Base-by-base conservation (phyloP, 92 coral and sea anemone genomes). In the Porites divaricata region DNA sequence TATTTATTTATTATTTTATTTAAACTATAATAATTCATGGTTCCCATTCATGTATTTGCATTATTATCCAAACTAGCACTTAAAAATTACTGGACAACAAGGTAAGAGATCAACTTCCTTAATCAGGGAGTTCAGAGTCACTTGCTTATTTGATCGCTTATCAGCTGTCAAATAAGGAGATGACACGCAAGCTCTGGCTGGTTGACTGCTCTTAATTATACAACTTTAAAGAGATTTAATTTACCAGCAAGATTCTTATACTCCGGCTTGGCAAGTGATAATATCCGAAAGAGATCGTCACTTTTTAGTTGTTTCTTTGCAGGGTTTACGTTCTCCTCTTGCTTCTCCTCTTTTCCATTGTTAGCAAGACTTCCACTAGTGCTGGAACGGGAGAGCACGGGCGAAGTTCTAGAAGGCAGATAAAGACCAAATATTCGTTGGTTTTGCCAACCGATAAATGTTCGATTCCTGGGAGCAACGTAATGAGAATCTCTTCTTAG, bases 231-330 rank as follows among this genome's bases (percentile, higher is more conserved):
- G 35, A 9, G 9, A 9, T 8, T 22, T 66, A 22, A 48, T 83
- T 72, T 85, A 93, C 96, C 96, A 26, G 90, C 83, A 19, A 93
- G 85, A 16, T 86, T 90, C 57, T 76, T 50, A 75, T 81, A 80
- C 64, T 93, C 96, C 4, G 93, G 93, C 75, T 93, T 93, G 50
- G 94, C 96, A 49, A 93, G 82, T 8, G 90, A 85, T 9, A 93
- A 49, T 51, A 93, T 54, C 26, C 96, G 84, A n/a, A 69, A 85
- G 19, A 78, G 79, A 86, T 93, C 92, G 9, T 89, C 83, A 23
- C 67, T 90, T 67, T 68, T 71, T n/a, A 85, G 45, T n/a, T 86
- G 83, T 66, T 76, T 77, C 63, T 81, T 85, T 66, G 51, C 15
- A 35, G 23, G 19, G 12, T 19, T 79, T 20, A 35, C 16, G 17